Base-by-base conservation (phyloP, 2,888 invertebrate species). In the Pecten maximus region DNA sequence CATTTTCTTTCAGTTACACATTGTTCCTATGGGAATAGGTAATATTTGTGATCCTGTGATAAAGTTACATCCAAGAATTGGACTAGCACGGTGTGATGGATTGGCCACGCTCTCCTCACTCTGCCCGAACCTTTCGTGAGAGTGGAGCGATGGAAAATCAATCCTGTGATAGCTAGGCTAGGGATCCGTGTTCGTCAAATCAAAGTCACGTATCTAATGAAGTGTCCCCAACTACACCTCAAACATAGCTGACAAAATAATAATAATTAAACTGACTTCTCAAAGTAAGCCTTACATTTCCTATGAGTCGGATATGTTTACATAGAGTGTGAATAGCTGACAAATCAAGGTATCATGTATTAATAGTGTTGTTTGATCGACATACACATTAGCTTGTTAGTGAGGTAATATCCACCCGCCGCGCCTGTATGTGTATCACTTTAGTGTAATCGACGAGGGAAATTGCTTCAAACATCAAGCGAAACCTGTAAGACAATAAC, bases 1-100 rank as follows among this genome's bases (percentile, higher is more conserved):
- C 74, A 74, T 74, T 74, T 74, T 74, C 74, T 74, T 74, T 74
- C 74, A 74, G 74, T 74, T 74, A 35, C 74, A 74, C 74, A 74
- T 74, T 74, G 28, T 74, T 35, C 74, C 74, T 28, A 10, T 74
- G 74, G 74, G 74, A 74, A 35, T 74, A 28, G 74, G 74, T 74
- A 74, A 74, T 74, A 74, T 74, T 74, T 74, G 74, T 74, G 74
- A 74, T 74, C 74, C 35, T 74, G 28, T 74, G 74, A 74, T 74
- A 74, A 74, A 35, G 74, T 74, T 74, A 74, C 35, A 74, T 74
- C 35, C 74, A 74, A 35, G 74, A 74, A 74, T 74, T 74, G 74
- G 35, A 74, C 35, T 74, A 28, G 74, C 74, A 74, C 10, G 12
- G 74, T 74, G 74, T 74, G 74, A 74, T 74, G 74, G 74, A 74